Base-by-base conservation (phyloP, 1,140 invertebrate genomes). In the Heliconius melpomene region DNA sequence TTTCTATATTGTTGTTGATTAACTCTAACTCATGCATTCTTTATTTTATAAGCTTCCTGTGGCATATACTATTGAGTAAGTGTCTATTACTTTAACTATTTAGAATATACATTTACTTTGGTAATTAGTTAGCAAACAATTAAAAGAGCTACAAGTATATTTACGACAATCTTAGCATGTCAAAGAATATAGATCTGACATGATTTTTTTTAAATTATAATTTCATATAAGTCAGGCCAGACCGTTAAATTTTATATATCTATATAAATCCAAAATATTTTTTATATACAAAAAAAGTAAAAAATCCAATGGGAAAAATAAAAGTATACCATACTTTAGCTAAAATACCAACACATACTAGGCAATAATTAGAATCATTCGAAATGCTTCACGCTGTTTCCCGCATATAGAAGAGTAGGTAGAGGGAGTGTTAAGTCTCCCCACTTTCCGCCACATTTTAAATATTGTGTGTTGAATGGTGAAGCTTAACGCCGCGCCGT, bases 281-380 rank as follows among this genome's bases (percentile, higher is more conserved):
- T 29, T 66, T 66, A 66, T 66, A 26, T 66, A 66, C 60, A 66
- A 66, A 66, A 60, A 26, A 60, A 60, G 1, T 66, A 29, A 66
- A 66, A 26, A 66, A 66, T 66, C 60, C 60, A 66, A 66, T 66
- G 60, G 60, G 60, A 66, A 66, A 9, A 66, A 26, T 23, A 66
- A 23, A 60, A 23, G 2, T 23, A 23, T 23, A 60, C n/a, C 9
- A 60, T 9, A 23, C 9, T 11, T 60, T 26, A n/a, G 18, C 20
- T 9, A 57, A 57, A 66, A 66, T 66, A 26, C 26, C 23, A 66
- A 13, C 5, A 66, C 9, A 66, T 66, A 57, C 54, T 23, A 57
- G 20, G 7, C n/a, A 23, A 57, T 66, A 16, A 16, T 26, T 23
- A 23, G 11, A 60, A 13, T 16, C 23, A 66, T 66, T 23, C 23